Evolutionary conservation across 2,113 vertebrate genomes (phyloP).

Genomic region (Prionailurus bengalensis): DNA sequence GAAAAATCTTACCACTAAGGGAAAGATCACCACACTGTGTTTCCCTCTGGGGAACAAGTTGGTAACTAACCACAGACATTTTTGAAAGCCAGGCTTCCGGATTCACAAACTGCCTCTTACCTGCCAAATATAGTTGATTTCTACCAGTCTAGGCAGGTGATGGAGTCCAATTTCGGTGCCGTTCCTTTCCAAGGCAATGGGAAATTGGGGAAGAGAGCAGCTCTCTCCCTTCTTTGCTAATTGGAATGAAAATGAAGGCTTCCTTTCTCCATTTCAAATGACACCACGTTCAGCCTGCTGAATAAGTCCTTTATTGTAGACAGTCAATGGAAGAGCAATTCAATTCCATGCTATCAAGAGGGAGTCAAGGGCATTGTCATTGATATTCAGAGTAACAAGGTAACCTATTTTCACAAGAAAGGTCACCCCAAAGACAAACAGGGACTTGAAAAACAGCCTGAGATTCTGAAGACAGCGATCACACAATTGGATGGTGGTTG

Average conservation of each 20-base stretch:
- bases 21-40: neutral
- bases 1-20: neutral
- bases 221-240: neutral
- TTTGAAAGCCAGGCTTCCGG: conserved; percentile 64
- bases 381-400: conserved; percentile 68
- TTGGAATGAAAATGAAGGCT: conserved; percentile 46
- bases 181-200: neutral
- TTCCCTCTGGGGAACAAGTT: conserved; percentile 21
- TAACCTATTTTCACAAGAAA: conserved; percentile 62
- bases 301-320: conserved; percentile 71
- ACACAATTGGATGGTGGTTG: neutral
- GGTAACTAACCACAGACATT: neutral
- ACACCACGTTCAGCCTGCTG: conserved; percentile 61
- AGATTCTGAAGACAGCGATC: neutral
- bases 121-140: neutral
- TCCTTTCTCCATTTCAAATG: conserved; percentile 73
- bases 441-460: neutral
- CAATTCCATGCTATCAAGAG: conserved; percentile 59
- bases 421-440: conserved; percentile 43
- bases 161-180: neutral
- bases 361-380: conserved; percentile 26
- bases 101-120: conserved; percentile 48
- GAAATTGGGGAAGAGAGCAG: neutral
- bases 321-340: conserved; percentile 62
- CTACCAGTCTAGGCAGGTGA: neutral